These are phyloP conservation scores for Mnemiopsis leidyi DNA, from an alignment of 37 sponge, comb jelly and placozoan genomes.

Conservation along the genomic window DNA sequence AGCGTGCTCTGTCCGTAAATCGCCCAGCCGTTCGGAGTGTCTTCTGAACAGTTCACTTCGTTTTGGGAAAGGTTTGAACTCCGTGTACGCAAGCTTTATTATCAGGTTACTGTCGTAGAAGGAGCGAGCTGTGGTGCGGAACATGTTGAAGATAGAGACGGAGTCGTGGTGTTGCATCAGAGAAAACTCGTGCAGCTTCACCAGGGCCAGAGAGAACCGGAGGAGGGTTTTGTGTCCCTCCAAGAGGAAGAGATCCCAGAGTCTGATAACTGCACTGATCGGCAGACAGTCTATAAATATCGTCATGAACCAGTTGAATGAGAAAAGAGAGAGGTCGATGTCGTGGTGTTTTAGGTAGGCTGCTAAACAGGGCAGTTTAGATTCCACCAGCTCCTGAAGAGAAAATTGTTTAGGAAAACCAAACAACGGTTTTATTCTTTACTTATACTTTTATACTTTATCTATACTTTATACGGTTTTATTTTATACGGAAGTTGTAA, in stretches of 20 bases:
- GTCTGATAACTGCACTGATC: constrained; percentile 36
- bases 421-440: too few species aligned
- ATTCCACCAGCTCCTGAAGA: constrained; percentile 46
- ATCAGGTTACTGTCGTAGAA: constrained; percentile 58
- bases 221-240: constrained; percentile 64
- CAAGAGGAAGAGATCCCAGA: constrained; percentile 47
- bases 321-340: constrained; percentile 62
- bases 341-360: constrained; percentile 58
- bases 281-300: constrained; percentile 63
- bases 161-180: constrained; percentile 51
- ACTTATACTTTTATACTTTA: too few species aligned
- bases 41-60: constrained; percentile 39
- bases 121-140: constrained; percentile 6
- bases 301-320: constrained; percentile 65
- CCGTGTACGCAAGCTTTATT: constrained; percentile 28
- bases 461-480: too few species aligned
- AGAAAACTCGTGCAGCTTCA: constrained; percentile 53
- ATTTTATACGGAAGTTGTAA: too few species aligned
- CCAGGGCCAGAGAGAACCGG: constrained; percentile 5
- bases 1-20: constrained; percentile 33
- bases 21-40: constrained; percentile 24
- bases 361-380: constrained; percentile 39
- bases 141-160: constrained; percentile 62
- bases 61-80: constrained; percentile 62
- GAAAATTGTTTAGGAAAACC: not conserved